Conservation (phyloP, 2,113 vertebrate genomes). For the Ranitomeya variabilis region DNA sequence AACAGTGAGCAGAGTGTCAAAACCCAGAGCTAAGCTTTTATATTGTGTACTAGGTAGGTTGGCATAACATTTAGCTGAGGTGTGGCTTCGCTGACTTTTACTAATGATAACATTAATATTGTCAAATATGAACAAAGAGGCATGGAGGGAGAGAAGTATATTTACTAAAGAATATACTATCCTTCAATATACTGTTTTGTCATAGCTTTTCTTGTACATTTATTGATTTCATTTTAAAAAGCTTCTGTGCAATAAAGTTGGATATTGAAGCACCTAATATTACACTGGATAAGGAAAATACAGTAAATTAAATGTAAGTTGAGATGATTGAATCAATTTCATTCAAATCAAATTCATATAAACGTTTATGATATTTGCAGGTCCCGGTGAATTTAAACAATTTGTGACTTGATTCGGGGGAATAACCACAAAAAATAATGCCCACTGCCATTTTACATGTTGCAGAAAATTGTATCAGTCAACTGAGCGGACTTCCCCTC, state of each 20-base stretch:
- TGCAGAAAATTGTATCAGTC: no score
- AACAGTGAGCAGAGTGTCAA: not conserved
- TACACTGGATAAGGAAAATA: not conserved
- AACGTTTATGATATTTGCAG: no score
- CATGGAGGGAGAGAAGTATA: not conserved
- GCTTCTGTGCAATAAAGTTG: not conserved
- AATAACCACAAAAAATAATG: no score
- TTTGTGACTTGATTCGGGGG: no score
- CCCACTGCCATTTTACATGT: no score
- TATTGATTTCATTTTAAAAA: not conserved
- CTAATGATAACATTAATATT: not conserved
- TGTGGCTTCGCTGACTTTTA: conserved; percentile 18
- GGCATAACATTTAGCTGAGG: conserved; percentile 3
- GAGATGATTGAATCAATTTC: no score
- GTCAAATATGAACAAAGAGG: not conserved
- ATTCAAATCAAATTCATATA: no score
- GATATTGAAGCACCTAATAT: not conserved
- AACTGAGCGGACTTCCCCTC: no score
- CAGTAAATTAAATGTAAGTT: not conserved
- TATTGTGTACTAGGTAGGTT: not conserved
- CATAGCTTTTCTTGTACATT: not conserved
- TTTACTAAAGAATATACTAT: not conserved
- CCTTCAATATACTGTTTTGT: conserved; percentile 5
- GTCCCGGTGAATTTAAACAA: no score
- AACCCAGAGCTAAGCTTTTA: conserved; percentile 21